These are phyloP conservation scores for Chaenogobius annularis DNA, from an alignment of 2,113 vertebrate genomes.

Conservation along the genomic window DNA sequence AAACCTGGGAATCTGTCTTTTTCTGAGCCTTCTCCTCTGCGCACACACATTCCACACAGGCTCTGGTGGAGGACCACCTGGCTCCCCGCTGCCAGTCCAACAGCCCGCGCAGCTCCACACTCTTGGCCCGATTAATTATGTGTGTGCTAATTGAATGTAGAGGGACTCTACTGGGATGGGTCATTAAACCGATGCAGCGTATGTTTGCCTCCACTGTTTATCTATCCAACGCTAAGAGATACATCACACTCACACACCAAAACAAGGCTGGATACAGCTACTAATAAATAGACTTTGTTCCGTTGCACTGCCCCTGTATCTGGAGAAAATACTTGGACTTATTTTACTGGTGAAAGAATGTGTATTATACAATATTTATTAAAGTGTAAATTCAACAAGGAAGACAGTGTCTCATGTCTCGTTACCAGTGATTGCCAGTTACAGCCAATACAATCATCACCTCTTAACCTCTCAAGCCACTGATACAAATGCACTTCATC, in stretches of 20 bases:
- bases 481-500: background rate
- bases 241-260: constrained; percentile 49
- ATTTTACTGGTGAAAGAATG: background rate
- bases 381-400: too few species aligned
- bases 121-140: constrained; percentile 79
- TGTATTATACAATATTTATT: background rate
- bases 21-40: constrained; percentile 27
- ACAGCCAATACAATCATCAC: background rate
- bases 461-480: background rate
- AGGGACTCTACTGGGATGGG: constrained; percentile 76
- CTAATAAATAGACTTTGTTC: background rate
- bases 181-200: constrained; percentile 77
- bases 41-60: constrained; percentile 20
- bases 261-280: constrained; percentile 18
- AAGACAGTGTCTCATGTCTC: too few species aligned
- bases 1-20: constrained; percentile 33
- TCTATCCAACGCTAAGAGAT: constrained; percentile 70
- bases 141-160: constrained; percentile 79
- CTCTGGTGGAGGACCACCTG: constrained; percentile 72
- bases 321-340: background rate
- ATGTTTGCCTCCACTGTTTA: constrained; percentile 79
- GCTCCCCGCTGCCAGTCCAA: constrained; percentile 67
- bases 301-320: background rate
- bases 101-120: constrained; percentile 69
- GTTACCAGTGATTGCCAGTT: too few species aligned